Conservation (phyloP, 2,888 invertebrate species). For the Pseudococcus longispinus region DNA sequence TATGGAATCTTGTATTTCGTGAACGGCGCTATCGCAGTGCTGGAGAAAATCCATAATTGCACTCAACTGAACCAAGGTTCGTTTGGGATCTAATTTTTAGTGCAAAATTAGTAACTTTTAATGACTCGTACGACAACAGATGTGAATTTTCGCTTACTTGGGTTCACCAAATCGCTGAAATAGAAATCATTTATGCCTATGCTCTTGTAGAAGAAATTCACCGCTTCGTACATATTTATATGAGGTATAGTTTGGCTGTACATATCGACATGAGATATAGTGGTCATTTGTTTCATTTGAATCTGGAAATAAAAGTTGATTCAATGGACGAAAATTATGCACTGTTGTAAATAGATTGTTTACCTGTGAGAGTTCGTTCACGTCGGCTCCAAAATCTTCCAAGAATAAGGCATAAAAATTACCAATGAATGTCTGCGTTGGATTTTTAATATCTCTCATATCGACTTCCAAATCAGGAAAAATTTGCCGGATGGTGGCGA, state of each 20-base stretch:
- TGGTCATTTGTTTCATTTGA: slow-evolving; percentile 52
- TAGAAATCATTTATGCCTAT: slow-evolving; percentile 50
- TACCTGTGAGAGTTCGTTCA: slow-evolving; percentile 7
- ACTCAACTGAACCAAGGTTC: slow-evolving; percentile 34
- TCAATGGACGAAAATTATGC: background rate
- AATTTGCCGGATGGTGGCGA: slow-evolving; percentile 21
- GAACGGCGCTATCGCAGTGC: slow-evolving; percentile 35
- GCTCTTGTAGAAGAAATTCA: slow-evolving; percentile 30
- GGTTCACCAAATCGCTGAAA: slow-evolving; percentile 40
- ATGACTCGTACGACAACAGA: background rate
- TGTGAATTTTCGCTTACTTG: slow-evolving; percentile 2
- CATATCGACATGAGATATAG: slow-evolving; percentile 53
- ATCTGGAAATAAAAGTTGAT: slow-evolving; percentile 35
- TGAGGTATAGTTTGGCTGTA: slow-evolving; percentile 49
- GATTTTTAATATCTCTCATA: slow-evolving; percentile 50
- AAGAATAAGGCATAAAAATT: slow-evolving; percentile 47
- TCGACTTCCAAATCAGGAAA: slow-evolving; percentile 42
- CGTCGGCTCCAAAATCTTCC: slow-evolving; percentile 50
- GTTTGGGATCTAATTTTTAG: background rate
- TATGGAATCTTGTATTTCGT: background rate
- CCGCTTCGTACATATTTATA: slow-evolving; percentile 47
- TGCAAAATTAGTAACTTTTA: background rate
- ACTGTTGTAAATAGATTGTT: background rate
- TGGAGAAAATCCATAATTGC: slow-evolving; percentile 35
- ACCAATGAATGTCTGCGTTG: background rate